Percentiles rank a stretch among this genome's conserved stretches.
phyloP scores from a whole-genome alignment of 2,888 invertebrate genomes.

The Orthosia gracilis region DNA sequence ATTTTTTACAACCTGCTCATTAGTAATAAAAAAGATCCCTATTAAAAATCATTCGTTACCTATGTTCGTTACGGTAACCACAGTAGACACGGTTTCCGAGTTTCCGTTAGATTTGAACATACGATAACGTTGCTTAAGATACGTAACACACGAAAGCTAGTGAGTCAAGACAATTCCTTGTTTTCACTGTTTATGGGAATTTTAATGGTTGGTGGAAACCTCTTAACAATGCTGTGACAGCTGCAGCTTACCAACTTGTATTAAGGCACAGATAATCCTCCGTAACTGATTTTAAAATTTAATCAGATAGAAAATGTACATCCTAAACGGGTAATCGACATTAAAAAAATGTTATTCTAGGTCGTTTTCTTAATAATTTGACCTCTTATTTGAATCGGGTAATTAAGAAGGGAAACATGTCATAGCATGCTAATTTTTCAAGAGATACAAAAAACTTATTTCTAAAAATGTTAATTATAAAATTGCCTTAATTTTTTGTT shows the following conservation, averaged over 20 bases:
- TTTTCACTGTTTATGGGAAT: slow-evolving; percentile 61
- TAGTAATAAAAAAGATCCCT: slow-evolving; percentile 47
- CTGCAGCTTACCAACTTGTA: slow-evolving; percentile 20
- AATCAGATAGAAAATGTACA: too few relatives aligned
- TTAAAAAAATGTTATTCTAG: too few relatives aligned
- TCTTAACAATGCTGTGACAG: slow-evolving; percentile 43
- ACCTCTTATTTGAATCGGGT: too few relatives aligned
- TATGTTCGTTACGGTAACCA: slow-evolving; percentile 31
- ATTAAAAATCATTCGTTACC: slow-evolving; percentile 49
- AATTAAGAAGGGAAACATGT: too few relatives aligned
- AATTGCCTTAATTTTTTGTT: too few relatives aligned
- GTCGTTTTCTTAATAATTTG: too few relatives aligned
- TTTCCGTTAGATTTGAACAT: slow-evolving; percentile 36
- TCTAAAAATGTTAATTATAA: too few relatives aligned
- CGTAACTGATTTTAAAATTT: too few relatives aligned
- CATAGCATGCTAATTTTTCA: too few relatives aligned
- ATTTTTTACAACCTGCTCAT: slow-evolving; percentile 40
- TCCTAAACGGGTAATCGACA: too few relatives aligned
- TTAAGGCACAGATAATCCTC: not conserved
- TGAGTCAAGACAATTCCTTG: slow-evolving; percentile 58
- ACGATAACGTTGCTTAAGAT: slow-evolving; percentile 31
- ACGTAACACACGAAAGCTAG: slow-evolving; percentile 55
- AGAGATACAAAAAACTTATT: too few relatives aligned
- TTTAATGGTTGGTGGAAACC: slow-evolving; percentile 30
- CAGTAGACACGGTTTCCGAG: slow-evolving; percentile 20